Evolutionary conservation across 1,140 invertebrate genomes (phyloP).

Genomic region (Asobara japonica): DNA sequence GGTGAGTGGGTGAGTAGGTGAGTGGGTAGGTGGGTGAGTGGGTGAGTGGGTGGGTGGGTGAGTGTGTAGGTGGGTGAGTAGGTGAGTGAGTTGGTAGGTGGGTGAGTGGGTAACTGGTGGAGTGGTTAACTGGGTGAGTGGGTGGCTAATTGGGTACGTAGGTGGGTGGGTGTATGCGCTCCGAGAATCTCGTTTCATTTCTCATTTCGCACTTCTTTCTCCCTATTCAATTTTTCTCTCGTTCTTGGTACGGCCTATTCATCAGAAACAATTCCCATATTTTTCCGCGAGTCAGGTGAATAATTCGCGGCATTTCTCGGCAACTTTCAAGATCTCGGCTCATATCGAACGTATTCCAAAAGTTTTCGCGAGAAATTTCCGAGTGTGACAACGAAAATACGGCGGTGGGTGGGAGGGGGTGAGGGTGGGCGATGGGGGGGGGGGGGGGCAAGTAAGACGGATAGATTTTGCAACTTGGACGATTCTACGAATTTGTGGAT

Average conservation of each 20-base stretch:
- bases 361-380: neutral
- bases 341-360: conserved; percentile 1
- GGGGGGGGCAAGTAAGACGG: neutral
- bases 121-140: no score
- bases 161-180: no score
- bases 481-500: conserved; percentile 4
- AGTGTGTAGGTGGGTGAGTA: no score
- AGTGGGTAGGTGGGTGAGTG: no score
- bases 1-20: no score
- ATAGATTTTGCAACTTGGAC: conserved; percentile 9
- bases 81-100: no score
- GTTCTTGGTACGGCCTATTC: neutral
- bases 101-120: no score
- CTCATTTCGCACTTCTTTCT: no score
- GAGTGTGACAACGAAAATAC: conserved; percentile 11
- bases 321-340: neutral
- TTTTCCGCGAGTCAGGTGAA: neutral
- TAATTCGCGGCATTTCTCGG: neutral
- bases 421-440: neutral
- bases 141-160: no score
- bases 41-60: no score
- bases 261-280: neutral
- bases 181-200: no score
- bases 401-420: neutral
- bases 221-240: no score